A percentile compares a stretch with the other conserved stretches of the same genome.
Conservation (phyloP, 1,140 invertebrate genomes). For the Drosophila repleta region DNA sequence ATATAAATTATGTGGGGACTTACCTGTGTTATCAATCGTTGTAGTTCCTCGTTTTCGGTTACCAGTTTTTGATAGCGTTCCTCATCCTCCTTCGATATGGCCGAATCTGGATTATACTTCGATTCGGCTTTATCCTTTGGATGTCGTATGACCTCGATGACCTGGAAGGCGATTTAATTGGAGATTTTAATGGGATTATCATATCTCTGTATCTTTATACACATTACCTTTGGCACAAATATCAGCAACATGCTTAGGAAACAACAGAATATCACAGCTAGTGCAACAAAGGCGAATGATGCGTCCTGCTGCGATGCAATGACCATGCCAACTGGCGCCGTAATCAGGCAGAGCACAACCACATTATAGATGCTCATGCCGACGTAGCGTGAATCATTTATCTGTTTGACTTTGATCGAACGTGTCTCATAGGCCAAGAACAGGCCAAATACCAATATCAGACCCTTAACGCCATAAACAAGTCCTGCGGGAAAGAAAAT, state of each 20-base stretch:
- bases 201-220: not conserved
- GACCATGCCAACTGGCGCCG: slow-evolving; percentile 97
- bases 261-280: slow-evolving; percentile 98
- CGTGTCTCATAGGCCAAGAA: slow-evolving; percentile 99
- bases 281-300: slow-evolving; percentile 97
- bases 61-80: slow-evolving; percentile 97
- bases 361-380: slow-evolving; percentile 99
- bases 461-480: slow-evolving; percentile 98
- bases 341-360: slow-evolving; percentile 98
- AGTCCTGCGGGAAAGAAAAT: slow-evolving; percentile 88
- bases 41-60: slow-evolving; percentile 97
- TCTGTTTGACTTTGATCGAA: slow-evolving; percentile 96
- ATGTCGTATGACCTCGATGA: slow-evolving; percentile 93
- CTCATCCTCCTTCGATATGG: slow-evolving; percentile 97
- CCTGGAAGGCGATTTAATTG: too few species aligned
- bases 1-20: slow-evolving; percentile 32
- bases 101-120: slow-evolving; percentile 93
- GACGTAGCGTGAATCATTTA: slow-evolving; percentile 98
- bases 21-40: slow-evolving; percentile 96
- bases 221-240: slow-evolving; percentile 96
- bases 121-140: slow-evolving; percentile 93
- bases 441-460: slow-evolving; percentile 97
- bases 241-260: slow-evolving; percentile 98
- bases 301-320: slow-evolving; percentile 98
- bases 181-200: too few species aligned